Evolutionary conservation across 2,113 vertebrate species (phyloP).

Genomic region (Amia ocellicauda): DNA sequence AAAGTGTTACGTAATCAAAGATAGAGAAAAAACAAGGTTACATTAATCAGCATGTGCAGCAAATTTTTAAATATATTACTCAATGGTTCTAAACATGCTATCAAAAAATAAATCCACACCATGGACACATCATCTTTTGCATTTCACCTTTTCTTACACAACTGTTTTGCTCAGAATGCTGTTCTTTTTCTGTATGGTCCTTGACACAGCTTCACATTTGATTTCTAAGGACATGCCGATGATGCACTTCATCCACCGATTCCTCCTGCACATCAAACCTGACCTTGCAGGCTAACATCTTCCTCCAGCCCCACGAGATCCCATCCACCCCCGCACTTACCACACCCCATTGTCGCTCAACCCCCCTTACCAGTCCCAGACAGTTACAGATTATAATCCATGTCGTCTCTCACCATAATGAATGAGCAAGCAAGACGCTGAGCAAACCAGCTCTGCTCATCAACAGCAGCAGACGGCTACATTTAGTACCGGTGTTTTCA

Average conservation of each 20-base stretch:
- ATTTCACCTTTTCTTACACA: slow-evolving; percentile 20
- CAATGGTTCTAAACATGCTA: slow-evolving; percentile 18
- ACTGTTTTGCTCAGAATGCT: slow-evolving; percentile 2
- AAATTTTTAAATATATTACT: slow-evolving; percentile 33
- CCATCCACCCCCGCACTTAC: no score
- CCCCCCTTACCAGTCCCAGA: no score
- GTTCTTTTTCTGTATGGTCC: not conserved
- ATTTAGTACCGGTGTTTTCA: no score
- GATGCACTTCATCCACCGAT: not conserved
- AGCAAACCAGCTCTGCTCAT: no score
- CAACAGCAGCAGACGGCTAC: no score
- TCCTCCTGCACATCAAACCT: not conserved
- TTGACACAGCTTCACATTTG: slow-evolving; percentile 5
- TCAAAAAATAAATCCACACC: slow-evolving; percentile 18
- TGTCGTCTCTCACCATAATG: no score
- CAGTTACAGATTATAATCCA: no score
- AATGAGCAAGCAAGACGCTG: no score
- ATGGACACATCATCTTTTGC: slow-evolving; percentile 20
- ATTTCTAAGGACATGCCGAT: not conserved
- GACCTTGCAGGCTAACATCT: no score
- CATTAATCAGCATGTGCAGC: slow-evolving; percentile 41
- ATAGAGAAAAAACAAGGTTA: slow-evolving; percentile 26
- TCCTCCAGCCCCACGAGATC: no score
- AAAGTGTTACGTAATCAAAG: slow-evolving; percentile 38
- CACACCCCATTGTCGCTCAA: no score